Evolutionary conservation across 1,140 invertebrate genomes (phyloP).

Genomic region (Drosophila watanabei): DNA sequence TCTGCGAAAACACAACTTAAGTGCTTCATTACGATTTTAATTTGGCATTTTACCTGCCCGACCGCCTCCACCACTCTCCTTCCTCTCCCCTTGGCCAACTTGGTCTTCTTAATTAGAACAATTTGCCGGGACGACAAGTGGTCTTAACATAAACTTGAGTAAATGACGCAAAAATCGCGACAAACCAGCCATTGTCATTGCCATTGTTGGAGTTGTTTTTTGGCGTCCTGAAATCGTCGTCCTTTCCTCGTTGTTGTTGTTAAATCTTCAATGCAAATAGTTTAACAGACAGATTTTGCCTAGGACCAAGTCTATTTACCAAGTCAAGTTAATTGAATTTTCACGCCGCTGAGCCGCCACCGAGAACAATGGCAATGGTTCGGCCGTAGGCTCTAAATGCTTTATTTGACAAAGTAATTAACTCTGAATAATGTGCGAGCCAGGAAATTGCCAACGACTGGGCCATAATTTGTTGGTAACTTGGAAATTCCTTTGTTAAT

Average conservation of each 20-base stretch:
- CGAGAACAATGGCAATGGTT: conserved; percentile 29
- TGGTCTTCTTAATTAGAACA: conserved; percentile 82
- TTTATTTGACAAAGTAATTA: conserved; percentile 80
- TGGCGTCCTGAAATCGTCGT: neutral
- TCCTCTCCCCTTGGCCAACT: no score
- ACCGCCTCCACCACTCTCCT: conserved; percentile 2
- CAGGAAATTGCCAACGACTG: conserved; percentile 69
- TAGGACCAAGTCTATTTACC: conserved; percentile 44
- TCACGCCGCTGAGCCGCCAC: conserved; percentile 50
- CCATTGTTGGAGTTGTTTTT: conserved; percentile 25
- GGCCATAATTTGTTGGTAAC: conserved; percentile 65
- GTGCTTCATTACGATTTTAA: conserved; percentile 81
- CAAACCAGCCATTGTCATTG: conserved; percentile 14
- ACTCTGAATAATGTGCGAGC: conserved; percentile 71
- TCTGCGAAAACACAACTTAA: conserved; percentile 45
- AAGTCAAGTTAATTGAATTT: conserved; percentile 75
- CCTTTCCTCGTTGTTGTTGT: conserved; percentile 22
- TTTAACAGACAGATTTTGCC: conserved; percentile 32
- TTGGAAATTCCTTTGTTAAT: conserved; percentile 43
- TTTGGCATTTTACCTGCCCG: conserved; percentile 70
- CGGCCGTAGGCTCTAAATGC: conserved; percentile 35
- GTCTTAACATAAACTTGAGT: conserved; percentile 60
- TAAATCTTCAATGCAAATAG: conserved; percentile 72
- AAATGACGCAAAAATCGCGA: conserved; percentile 59
- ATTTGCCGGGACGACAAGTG: conserved; percentile 74